Base-by-base conservation (phyloP, 2,113 vertebrate genomes). In the Electrona antarctica region DNA sequence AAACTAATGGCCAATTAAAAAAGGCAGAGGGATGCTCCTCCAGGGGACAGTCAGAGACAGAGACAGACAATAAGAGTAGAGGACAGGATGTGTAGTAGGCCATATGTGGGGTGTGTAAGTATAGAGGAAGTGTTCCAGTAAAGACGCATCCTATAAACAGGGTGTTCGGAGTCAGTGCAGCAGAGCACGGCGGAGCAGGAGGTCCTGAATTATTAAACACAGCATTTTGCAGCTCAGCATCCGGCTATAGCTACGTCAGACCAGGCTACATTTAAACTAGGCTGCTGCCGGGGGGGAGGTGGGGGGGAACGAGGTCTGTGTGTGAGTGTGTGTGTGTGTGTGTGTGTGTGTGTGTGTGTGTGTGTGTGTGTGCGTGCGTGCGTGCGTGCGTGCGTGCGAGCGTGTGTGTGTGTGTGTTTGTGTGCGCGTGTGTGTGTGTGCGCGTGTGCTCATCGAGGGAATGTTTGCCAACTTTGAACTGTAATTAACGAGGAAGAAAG, bases 121-220 rank as follows among this genome's bases (percentile, higher is more conserved):
- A 21, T 21, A 21, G 21, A 69, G 82, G 82, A 81, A 79, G 72
- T 48, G 46, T 73, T 81, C 65, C 67, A 54, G 76, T 50, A 66
- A 70, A 79, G 61, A 5, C 6, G 14, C 64, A 83, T 86, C 83
- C 79, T 7, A 67, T 21, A 21, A 21, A 1, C 72, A 74, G 79
- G 73, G 79, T 80, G 77, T 79, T 75, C 73, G 75, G 72, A 79
- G 74, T 64, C 73, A 67, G 67, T 78, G 74, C 46, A 10, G 60
- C 63, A 47, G 50, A 54, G 52, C 47, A 8, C 14, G 64, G 60
- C 77, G 56, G 73, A 73, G 77, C 79, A 67, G 81, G 60, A 58
- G 81, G 61, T 89, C 79, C 73, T 93, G 86, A 91, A 93, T 93
- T 92, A 93, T 93, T 93, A 85, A 92, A 87, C 65, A 71, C 76